A percentile compares a stretch with the other conserved stretches of the same genome.
phyloP scores from a whole-genome alignment of 2,113 vertebrate genomes.

The Acinonyx jubatus region DNA sequence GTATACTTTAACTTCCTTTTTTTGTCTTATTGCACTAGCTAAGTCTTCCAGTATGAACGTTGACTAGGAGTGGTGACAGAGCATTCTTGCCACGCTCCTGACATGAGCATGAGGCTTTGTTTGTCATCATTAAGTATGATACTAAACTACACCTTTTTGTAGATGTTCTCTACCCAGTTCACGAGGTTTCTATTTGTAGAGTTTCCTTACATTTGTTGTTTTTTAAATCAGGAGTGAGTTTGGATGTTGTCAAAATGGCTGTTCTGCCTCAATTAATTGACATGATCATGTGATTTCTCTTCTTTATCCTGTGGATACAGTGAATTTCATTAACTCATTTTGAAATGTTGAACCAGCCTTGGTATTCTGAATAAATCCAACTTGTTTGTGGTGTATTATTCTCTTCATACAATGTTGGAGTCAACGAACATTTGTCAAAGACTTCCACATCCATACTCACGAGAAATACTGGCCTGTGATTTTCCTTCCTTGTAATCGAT shows the following conservation, averaged over 20 bases:
- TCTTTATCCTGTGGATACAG: background rate
- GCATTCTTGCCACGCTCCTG: background rate
- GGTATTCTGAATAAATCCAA: background rate
- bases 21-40: background rate
- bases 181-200: background rate
- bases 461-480: background rate
- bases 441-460: background rate
- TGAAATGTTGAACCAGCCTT: background rate
- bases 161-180: background rate
- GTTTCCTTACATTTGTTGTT: background rate
- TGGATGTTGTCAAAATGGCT: background rate
- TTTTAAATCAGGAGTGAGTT: background rate
- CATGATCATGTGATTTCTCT: background rate
- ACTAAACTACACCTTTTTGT: background rate
- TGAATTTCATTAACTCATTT: background rate
- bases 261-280: background rate
- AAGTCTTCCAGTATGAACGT: background rate
- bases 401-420: background rate
- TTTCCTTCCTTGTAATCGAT: background rate
- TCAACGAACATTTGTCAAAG: background rate
- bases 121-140: background rate
- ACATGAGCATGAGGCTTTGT: background rate
- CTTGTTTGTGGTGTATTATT: background rate
- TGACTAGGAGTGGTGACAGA: background rate
- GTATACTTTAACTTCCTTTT: background rate